phyloP scores from a whole-genome alignment of 2,113 vertebrate genomes.

The Siphamia tubifer region DNA sequence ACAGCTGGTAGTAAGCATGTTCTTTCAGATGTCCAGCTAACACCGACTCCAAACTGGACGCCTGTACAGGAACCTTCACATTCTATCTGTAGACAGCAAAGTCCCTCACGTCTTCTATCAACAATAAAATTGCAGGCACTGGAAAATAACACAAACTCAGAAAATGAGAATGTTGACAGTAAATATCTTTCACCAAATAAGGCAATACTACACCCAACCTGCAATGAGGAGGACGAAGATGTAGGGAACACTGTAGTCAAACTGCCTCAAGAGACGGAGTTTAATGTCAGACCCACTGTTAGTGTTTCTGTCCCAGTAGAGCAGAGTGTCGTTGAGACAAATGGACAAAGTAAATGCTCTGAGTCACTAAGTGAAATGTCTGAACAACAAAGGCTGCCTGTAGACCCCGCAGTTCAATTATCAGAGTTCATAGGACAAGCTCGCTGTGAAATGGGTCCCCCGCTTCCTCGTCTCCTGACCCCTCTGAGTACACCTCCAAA shows the following conservation, averaged over 20 bases:
- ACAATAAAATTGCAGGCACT: conserved; percentile 1
- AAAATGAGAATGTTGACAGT: neutral
- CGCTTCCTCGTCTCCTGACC: conserved; percentile 85
- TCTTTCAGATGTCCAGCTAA: neutral
- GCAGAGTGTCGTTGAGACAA: neutral
- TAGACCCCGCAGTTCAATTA: conserved; percentile 55
- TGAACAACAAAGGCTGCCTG: conserved; percentile 28
- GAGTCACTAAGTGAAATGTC: neutral
- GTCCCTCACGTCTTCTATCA: conserved; percentile 22
- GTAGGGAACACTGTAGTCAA: neutral
- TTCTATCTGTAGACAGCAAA: conserved; percentile 22
- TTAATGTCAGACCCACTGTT: neutral
- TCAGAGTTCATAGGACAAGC: conserved; percentile 80
- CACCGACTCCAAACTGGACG: neutral
- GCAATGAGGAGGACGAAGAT: neutral
- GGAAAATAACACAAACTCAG: neutral
- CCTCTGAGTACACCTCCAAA: conserved; percentile 89
- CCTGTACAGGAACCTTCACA: conserved; percentile 17
- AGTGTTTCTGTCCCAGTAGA: neutral
- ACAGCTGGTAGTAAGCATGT: neutral
- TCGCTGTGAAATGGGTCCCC: conserved; percentile 87
- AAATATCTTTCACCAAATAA: neutral
- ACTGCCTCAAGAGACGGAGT: neutral
- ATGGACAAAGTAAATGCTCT: neutral
- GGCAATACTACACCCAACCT: neutral